These are phyloP conservation scores for Napeogenes sylphis DNA, from an alignment of 2,888 invertebrate genomes.

Conservation along the genomic window DNA sequence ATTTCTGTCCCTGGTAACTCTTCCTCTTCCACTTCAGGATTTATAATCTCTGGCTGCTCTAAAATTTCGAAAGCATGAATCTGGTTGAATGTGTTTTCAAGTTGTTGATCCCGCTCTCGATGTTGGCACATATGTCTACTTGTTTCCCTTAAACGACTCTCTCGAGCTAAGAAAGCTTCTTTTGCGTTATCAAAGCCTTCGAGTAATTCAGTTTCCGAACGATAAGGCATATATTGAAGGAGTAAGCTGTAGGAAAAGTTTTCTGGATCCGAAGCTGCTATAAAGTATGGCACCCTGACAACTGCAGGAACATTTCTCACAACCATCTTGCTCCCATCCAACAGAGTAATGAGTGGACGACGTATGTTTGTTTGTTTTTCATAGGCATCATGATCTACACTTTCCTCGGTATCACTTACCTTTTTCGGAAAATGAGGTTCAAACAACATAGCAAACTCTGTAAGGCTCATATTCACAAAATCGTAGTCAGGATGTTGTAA, in stretches of 20 bases:
- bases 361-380: no score
- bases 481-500: constrained; percentile 30
- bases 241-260: constrained; percentile 41
- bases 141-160: constrained; percentile 12
- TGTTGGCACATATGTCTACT: no score
- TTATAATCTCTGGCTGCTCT: no score
- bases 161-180: constrained; percentile 22
- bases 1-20: no score
- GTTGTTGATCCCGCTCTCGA: constrained; percentile 34
- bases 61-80: constrained; percentile 30
- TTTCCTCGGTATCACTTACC: constrained; percentile 23
- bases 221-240: constrained; percentile 37
- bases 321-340: no score
- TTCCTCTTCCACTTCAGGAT: no score
- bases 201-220: constrained; percentile 34
- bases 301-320: no score
- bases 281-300: constrained; percentile 28
- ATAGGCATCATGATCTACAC: constrained; percentile 27
- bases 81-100: constrained; percentile 38
- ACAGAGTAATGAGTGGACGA: no score
- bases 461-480: constrained; percentile 20
- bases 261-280: constrained; percentile 38
- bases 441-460: constrained; percentile 23
- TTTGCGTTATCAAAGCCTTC: constrained; percentile 31
- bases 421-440: constrained; percentile 29